These are phyloP conservation scores for Rotaria socialis DNA, from an alignment of 2,888 invertebrate species.

Conservation along the genomic window DNA sequence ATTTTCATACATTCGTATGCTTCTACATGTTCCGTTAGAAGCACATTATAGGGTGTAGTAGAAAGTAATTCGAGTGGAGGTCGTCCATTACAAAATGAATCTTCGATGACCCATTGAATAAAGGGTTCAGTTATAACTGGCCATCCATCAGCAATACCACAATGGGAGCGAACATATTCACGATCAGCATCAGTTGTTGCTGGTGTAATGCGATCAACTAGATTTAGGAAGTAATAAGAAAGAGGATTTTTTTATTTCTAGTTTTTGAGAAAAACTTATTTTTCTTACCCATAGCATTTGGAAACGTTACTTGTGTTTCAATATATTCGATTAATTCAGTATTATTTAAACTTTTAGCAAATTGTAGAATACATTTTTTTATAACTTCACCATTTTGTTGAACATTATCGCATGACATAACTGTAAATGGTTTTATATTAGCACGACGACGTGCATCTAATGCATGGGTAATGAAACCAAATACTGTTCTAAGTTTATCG, in stretches of 20 bases:
- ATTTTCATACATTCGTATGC: slow-evolving; percentile 45
- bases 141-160: slow-evolving; percentile 39
- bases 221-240: not conserved
- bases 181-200: slow-evolving; percentile 40
- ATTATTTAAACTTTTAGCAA: slow-evolving; percentile 35
- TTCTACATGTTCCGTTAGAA: slow-evolving; percentile 32
- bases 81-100: slow-evolving; percentile 38
- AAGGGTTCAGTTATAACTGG: slow-evolving; percentile 42
- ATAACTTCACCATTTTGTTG: slow-evolving; percentile 41
- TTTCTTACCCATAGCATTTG: slow-evolving; percentile 38
- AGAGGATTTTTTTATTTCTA: not conserved
- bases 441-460: slow-evolving; percentile 11
- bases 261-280: not conserved
- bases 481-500: slow-evolving; percentile 30
- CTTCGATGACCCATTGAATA: slow-evolving; percentile 45
- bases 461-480: slow-evolving; percentile 42
- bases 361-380: slow-evolving; percentile 34
- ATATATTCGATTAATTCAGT: not conserved
- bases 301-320: slow-evolving; percentile 40
- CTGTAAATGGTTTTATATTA: slow-evolving; percentile 36
- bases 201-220: slow-evolving; percentile 42
- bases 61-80: slow-evolving; percentile 36
- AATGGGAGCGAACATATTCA: not conserved
- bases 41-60: not conserved
- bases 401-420: slow-evolving; percentile 45